Evolutionary conservation across 2,888 invertebrate genomes (phyloP), one percentile per base, ranked within the genome.

Genomic region (Ochropleura plecta): DNA sequence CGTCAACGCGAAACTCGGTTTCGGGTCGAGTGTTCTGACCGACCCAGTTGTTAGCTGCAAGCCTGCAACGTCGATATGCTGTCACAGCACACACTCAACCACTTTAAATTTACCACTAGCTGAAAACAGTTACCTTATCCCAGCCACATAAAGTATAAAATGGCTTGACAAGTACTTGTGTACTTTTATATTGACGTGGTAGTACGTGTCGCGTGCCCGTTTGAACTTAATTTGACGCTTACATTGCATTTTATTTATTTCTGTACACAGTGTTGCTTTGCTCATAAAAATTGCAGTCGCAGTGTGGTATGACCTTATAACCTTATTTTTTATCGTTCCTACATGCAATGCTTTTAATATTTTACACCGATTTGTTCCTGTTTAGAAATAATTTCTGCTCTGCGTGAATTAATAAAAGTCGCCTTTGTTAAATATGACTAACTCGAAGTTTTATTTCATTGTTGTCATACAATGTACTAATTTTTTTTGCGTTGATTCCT

Each of bases 11-110:
- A 88, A 88, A 84, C 83, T 86, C 83, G 87, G 90, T 92, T 91
- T 90, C 84, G 89, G 93, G 93, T 94, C 93, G 93, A 95, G 94
- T 92, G 91, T 87, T 86, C 85, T 88, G 90, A 91, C 92, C 95
- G 95, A 95, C 95, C 94, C 89, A 94, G 93, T 93, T 94, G 91
- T 88, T 76, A 88, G 88, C 88, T 86, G 89, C 77, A 81, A 84
- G 70, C 73, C 84, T 82, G 82, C 90, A 88, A 90, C 89, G 92
- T 93, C 94, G 92, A 94, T 93, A 92, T 90, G 90, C 91, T 92
- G 91, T 91, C 90, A 90, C 91, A 90, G 90, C 91, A 89, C 86
- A 85, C 83, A 87, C 71, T 62, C 81, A 51, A 78, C 79, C 81
- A 84, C 82, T 86, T 83, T 83, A 86, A 84, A 79, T 88, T 84